phyloP scores from a whole-genome alignment of 2,113 vertebrate species.

The Carollia perspicillata region DNA sequence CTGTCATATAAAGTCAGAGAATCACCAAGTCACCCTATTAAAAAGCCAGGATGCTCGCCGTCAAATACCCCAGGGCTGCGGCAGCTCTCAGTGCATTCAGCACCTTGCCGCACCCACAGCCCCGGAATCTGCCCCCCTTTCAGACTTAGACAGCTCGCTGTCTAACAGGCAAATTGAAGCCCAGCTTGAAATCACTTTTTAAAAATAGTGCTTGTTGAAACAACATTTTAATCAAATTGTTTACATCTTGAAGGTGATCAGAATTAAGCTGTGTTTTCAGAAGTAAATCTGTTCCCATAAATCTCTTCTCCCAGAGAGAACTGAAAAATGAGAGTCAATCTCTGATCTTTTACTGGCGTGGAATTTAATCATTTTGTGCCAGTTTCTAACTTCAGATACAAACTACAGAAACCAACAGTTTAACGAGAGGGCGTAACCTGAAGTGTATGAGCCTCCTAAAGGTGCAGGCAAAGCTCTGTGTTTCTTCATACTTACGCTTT shows the following conservation, averaged over 20 bases:
- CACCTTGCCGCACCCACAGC: background rate
- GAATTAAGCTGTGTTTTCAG: slow-evolving; percentile 14
- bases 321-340: background rate
- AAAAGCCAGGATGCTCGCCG: background rate
- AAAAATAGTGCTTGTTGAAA: background rate
- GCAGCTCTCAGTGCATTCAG: background rate
- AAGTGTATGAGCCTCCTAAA: background rate
- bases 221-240: background rate
- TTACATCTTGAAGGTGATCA: background rate
- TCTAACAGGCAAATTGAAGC: background rate
- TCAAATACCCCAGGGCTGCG: background rate
- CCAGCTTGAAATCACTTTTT: background rate
- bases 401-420: background rate
- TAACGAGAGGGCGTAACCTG: background rate
- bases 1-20: slow-evolving; percentile 23
- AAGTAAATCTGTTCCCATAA: background rate
- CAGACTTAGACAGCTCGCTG: background rate
- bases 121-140: background rate
- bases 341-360: background rate
- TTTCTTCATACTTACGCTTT: background rate
- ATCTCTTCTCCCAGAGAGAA: background rate
- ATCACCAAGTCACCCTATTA: background rate
- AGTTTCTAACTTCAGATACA: background rate
- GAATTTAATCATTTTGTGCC: slow-evolving; percentile 1
- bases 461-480: background rate